Evolutionary conservation across 2,113 vertebrate genomes (phyloP).

Genomic region (Dipodomys stephensi): DNA sequence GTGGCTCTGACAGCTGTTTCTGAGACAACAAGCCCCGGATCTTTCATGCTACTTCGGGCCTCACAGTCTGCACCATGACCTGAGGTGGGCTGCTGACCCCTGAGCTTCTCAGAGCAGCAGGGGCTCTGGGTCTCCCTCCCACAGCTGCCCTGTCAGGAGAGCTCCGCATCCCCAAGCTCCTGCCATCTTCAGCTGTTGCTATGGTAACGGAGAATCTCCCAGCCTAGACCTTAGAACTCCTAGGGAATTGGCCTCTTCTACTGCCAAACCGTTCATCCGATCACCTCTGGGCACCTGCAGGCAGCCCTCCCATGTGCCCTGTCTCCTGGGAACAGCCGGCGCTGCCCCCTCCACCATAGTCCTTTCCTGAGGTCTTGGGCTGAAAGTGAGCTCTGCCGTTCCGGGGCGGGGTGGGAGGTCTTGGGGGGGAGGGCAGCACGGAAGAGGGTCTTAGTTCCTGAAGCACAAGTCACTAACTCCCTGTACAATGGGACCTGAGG

Average conservation of each 20-base stretch:
- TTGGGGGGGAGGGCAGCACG: too few species aligned
- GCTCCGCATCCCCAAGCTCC: not conserved
- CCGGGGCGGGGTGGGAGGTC: too few species aligned
- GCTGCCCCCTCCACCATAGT: not conserved
- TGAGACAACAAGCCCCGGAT: not conserved
- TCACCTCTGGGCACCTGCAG: rapidly evolving
- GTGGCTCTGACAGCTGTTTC: not conserved
- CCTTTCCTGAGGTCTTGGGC: not conserved
- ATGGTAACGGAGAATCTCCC: not conserved
- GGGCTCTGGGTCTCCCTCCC: not conserved
- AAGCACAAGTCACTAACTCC: not conserved
- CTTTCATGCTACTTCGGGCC: not conserved
- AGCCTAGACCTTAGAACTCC: not conserved
- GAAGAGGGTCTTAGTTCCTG: not conserved
- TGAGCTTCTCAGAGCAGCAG: too few species aligned
- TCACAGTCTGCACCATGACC: not conserved
- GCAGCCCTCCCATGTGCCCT: not conserved
- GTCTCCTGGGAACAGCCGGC: not conserved
- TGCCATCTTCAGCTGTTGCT: not conserved
- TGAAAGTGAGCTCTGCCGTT: not conserved
- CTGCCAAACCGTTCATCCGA: too few species aligned
- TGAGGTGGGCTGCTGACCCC: too few species aligned
- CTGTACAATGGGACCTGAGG: not conserved
- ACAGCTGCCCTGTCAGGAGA: not conserved
- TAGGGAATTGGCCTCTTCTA: not conserved